Evolutionary conservation across 2,113 vertebrate genomes (phyloP).

Genomic region (Pterocles orientalis): DNA sequence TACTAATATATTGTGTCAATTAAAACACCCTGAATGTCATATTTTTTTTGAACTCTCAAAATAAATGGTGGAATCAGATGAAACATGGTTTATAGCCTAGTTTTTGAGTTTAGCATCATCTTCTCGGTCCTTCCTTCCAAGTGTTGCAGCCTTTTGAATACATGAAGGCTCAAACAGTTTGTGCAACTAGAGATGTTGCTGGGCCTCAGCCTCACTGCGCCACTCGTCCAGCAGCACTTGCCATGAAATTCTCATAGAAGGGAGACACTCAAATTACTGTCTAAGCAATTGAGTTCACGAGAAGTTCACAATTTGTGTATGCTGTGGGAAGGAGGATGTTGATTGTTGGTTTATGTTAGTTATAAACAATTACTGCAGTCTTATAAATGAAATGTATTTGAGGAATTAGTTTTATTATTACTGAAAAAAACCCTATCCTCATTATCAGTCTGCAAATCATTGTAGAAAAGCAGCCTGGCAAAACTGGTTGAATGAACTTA

Average conservation of each 20-base stretch:
- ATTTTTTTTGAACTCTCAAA: neutral
- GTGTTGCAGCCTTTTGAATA: neutral
- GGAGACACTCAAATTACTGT: neutral
- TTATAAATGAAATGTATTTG: slow-evolving; percentile 10
- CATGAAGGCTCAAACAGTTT: neutral
- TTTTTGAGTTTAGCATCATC: neutral
- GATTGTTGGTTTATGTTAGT: slow-evolving; percentile 2
- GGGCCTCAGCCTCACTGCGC: neutral
- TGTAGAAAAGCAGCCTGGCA: slow-evolving; percentile 63
- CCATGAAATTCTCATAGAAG: neutral
- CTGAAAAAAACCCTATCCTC: slow-evolving; percentile 43
- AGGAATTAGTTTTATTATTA: slow-evolving; percentile 65
- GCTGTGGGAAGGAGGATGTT: neutral
- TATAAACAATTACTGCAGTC: neutral
- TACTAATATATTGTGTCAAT: neutral
- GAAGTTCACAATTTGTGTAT: neutral
- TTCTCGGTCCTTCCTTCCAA: neutral
- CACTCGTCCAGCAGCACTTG: neutral
- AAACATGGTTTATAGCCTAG: neutral
- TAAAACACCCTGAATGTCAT: neutral
- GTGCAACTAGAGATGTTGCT: neutral
- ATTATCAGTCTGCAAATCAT: slow-evolving; percentile 62
- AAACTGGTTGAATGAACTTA: slow-evolving; percentile 70
- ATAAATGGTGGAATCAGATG: neutral
- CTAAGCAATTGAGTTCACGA: neutral